A percentile compares a stretch with the other conserved stretches of the same genome.
Conservation (phyloP, 2,888 invertebrate species). For the Callimorpha dominula region DNA sequence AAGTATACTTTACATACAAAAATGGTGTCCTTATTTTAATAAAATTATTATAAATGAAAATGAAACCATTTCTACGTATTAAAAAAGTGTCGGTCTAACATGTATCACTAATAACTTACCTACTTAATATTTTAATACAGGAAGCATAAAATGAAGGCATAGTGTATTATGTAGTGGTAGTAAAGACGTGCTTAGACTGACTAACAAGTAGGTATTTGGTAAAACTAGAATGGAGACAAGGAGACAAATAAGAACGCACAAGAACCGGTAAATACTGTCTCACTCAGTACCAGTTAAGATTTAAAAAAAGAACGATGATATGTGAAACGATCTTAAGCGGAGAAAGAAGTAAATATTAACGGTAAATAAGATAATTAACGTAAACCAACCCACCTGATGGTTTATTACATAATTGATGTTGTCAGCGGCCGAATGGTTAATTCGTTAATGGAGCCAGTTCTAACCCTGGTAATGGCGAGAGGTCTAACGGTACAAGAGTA, state of each 20-base stretch:
- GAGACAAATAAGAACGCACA: slow-evolving; percentile 5
- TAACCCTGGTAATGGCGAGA: slow-evolving; percentile 54
- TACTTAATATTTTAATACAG: slow-evolving; percentile 22
- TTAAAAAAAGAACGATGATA: neutral
- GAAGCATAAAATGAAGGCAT: slow-evolving; percentile 24
- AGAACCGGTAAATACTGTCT: slow-evolving; percentile 15
- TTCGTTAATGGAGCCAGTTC: slow-evolving; percentile 61
- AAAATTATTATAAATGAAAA: slow-evolving; percentile 26
- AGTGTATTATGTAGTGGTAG: slow-evolving; percentile 9
- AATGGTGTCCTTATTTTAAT: slow-evolving; percentile 27
- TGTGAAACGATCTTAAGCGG: slow-evolving; percentile 23
- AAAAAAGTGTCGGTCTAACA: slow-evolving; percentile 34
- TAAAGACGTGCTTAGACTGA: slow-evolving; percentile 26
- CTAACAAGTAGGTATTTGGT: slow-evolving; percentile 23
- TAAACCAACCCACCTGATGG: slow-evolving; percentile 47
- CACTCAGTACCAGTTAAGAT: neutral
- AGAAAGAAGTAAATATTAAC: slow-evolving; percentile 49
- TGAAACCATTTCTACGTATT: slow-evolving; percentile 34
- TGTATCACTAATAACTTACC: slow-evolving; percentile 12
- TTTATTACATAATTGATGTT: slow-evolving; percentile 60
- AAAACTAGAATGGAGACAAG: slow-evolving; percentile 17
- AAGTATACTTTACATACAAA: slow-evolving; percentile 17
- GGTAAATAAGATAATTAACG: slow-evolving; percentile 56
- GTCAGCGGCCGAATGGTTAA: slow-evolving; percentile 56
- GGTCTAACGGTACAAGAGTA: slow-evolving; percentile 56